A percentile compares a stretch with the other conserved stretches of the same genome.
Conservation (phyloP, 1,140 invertebrate species). For the Proales similis region DNA sequence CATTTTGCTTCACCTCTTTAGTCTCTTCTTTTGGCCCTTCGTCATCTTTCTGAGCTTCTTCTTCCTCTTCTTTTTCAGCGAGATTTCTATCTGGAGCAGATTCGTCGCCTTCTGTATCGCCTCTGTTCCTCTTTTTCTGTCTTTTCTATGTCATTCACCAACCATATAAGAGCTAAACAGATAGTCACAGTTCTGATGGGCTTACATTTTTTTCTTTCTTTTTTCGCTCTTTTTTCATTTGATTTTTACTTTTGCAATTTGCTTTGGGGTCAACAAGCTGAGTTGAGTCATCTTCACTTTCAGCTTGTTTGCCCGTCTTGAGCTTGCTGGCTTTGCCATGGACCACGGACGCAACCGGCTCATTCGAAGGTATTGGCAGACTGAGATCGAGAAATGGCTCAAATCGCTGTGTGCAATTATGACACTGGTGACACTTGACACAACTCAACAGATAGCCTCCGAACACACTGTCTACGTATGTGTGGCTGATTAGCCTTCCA, state of each 20-base stretch:
- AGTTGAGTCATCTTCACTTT: constrained; percentile 44
- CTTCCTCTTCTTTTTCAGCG: constrained; percentile 38
- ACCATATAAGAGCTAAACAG: not conserved
- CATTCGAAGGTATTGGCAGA: constrained; percentile 62
- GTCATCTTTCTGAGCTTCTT: constrained; percentile 39
- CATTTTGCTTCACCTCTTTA: not conserved
- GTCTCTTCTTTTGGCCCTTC: constrained; percentile 34
- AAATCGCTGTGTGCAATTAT: constrained; percentile 67
- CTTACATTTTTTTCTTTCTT: constrained; percentile 18
- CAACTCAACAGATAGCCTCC: constrained; percentile 80
- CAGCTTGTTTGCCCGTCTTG: constrained; percentile 10
- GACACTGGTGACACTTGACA: constrained; percentile 77
- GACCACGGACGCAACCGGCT: not conserved
- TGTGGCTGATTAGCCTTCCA: constrained; percentile 68
- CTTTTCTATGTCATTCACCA: constrained; percentile 25
- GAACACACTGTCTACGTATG: constrained; percentile 76
- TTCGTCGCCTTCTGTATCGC: constrained; percentile 41
- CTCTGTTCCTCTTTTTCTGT: constrained; percentile 48
- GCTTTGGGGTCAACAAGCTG: not conserved
- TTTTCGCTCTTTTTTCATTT: constrained; percentile 29
- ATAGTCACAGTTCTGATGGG: no score
- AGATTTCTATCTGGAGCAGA: constrained; percentile 38
- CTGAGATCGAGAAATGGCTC: constrained; percentile 91
- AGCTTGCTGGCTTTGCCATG: not conserved
- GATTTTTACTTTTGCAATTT: constrained; percentile 37